Evolutionary conservation across 2,797 vertebrate species (phyloP).

Genomic region (Podarcis lilfordi): DNA sequence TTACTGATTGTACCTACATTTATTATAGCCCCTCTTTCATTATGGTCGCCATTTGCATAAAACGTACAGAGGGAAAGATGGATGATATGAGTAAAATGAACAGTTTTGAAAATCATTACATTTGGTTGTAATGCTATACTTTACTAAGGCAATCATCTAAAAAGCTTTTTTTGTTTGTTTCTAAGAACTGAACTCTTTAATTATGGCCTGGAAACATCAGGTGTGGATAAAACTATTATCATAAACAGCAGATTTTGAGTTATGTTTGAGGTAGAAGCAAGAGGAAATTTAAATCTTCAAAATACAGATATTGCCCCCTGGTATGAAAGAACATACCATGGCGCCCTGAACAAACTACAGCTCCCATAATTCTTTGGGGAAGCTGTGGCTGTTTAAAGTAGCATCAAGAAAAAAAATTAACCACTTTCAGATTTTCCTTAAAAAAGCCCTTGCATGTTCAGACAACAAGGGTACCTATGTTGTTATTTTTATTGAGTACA

Average conservation of each 20-base stretch:
- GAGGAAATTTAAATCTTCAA: constrained; percentile 39
- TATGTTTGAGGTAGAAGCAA: constrained; percentile 18
- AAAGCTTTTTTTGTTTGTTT: constrained; percentile 31
- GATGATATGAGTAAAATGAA: neutral
- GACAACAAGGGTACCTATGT: too few species aligned
- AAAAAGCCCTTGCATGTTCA: too few species aligned
- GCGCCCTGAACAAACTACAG: too few species aligned
- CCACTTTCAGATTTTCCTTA: too few species aligned
- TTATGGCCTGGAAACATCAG: constrained; percentile 53
- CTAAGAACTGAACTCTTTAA: constrained; percentile 61
- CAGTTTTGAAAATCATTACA: constrained; percentile 21
- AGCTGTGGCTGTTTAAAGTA: too few species aligned
- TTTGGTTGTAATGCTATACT: constrained; percentile 6
- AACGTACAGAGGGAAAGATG: accelerated
- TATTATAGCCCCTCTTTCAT: constrained; percentile 16
- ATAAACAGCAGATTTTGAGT: constrained; percentile 51
- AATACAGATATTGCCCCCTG: neutral
- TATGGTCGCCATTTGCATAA: constrained; percentile 26
- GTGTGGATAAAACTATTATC: neutral
- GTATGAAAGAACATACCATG: constrained; percentile 28
- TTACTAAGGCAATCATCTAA: constrained; percentile 30
- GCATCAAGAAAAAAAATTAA: too few species aligned
- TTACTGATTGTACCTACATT: neutral
- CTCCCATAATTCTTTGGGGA: too few species aligned
- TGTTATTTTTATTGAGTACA: too few species aligned